Percentiles rank a stretch among this genome's conserved stretches.
phyloP scores from a whole-genome alignment of 2,888 invertebrate genomes.

The Leptinotarsa tumamoca region DNA sequence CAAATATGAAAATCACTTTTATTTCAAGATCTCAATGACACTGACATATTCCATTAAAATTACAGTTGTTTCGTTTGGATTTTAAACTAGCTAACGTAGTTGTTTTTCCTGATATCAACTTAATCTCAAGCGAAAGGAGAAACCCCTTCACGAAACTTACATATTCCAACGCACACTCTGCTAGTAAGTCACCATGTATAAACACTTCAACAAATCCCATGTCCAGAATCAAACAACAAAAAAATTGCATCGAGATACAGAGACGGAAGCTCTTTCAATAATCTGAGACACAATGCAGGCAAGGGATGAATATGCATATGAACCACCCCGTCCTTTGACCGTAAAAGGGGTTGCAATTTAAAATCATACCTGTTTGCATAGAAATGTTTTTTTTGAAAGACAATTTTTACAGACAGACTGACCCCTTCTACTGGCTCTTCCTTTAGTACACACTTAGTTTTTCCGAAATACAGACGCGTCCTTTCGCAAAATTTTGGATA shows the following conservation, averaged over 20 bases:
- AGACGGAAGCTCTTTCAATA: constrained; percentile 46
- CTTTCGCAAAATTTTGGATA: constrained; percentile 48
- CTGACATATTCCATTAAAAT: no score
- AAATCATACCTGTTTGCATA: constrained; percentile 63
- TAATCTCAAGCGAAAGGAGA: no score
- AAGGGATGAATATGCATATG: constrained; percentile 39
- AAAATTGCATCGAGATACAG: constrained; percentile 41
- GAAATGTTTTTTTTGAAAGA: constrained; percentile 56
- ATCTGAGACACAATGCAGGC: constrained; percentile 43
- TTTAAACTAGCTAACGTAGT: no score
- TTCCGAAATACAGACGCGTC: constrained; percentile 54
- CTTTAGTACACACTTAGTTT: constrained; percentile 56
- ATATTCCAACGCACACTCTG: neutral
- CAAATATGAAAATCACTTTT: no score
- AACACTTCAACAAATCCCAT: constrained; percentile 7
- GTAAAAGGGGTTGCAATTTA: constrained; percentile 53
- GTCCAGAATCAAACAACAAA: constrained; percentile 26
- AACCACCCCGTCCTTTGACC: constrained; percentile 43
- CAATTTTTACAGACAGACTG: constrained; percentile 63
- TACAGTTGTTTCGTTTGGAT: no score
- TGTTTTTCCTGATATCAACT: no score
- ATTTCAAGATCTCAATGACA: no score
- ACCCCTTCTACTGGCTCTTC: constrained; percentile 54
- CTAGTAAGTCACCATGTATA: constrained; percentile 1
- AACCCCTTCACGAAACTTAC: no score